Evolutionary conservation across 2,113 vertebrate genomes (phyloP), one percentile per base, ranked within the genome.

Genomic region (Catharus bicknelli): DNA sequence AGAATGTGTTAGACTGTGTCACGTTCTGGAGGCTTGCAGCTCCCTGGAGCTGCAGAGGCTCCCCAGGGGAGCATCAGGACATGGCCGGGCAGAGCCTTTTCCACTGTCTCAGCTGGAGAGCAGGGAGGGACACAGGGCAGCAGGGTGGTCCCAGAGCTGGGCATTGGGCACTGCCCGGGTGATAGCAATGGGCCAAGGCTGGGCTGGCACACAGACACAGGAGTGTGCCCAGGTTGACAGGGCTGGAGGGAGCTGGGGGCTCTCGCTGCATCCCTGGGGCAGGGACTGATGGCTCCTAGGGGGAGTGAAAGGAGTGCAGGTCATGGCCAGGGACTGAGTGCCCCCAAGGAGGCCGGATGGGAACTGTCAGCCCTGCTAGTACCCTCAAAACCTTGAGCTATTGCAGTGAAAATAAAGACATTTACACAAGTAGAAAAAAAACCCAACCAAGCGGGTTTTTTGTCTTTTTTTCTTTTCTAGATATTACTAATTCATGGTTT

Each of bases 291-390:
- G 16, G 50, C 11, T 40, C 40, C 17, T 5, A 11, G 3, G 2
- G 4, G 10, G 2, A 4, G 22, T 40, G 6, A 47, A 38, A 55
- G 8, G 1, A 19, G 2, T 9, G 4, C 16, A 10, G 17, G 25
- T 54, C 32, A 43, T 12, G 34, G 45, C 5, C 34, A 54, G 23
- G 15, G 34, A 34, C 21, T 53, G 15, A 21, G 2, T 14, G 16
- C 4, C 47, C 7, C 0, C 0, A 3, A 1, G 7, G 9, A 84
- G 11, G 5, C 10, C 55, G 30, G 40, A 3, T 2, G 1, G 13
- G 32, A 54, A 12, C 8, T 34, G 23, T 7, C 25, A 34, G 11
- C 7, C 7, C 43, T 45, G 32, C 11, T 12, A 57, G 25, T 21
- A 10, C 5, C 22, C 48, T 75, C 47, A 54, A 20, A 29, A 45